Evolutionary conservation across 2,113 vertebrate genomes (phyloP).

Genomic region (Empidonax alnorum): DNA sequence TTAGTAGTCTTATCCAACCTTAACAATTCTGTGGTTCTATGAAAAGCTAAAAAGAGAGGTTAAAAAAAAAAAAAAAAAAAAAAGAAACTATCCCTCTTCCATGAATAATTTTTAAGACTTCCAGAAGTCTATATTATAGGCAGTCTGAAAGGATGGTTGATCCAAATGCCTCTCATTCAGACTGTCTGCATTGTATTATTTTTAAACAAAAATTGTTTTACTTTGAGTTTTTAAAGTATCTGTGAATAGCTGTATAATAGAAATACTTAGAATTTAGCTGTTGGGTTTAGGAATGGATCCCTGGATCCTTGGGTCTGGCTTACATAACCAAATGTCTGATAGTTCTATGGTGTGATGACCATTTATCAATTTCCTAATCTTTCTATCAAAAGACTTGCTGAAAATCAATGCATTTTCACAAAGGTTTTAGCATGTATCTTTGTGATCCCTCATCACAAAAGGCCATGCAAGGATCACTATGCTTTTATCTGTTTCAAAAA

Average conservation of each 20-base stretch:
- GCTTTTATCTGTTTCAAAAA: not conserved
- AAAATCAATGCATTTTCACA: not conserved
- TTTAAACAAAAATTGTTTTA: fast-evolving
- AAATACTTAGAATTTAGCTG: not conserved
- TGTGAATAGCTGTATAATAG: not conserved
- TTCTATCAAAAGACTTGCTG: not conserved
- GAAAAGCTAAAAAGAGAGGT: not conserved
- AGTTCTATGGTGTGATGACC: not conserved
- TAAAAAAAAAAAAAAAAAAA: too few relatives aligned
- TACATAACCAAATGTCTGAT: not conserved
- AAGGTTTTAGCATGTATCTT: not conserved
- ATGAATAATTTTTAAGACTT: not conserved
- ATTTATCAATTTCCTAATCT: not conserved
- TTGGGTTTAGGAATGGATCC: not conserved
- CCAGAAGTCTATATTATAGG: not conserved
- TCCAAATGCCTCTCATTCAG: not conserved
- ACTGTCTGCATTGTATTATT: not conserved
- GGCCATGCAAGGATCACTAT: not conserved
- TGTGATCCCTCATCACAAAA: not conserved
- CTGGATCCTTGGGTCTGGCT: not conserved
- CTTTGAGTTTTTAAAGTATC: not conserved
- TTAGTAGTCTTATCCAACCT: not conserved
- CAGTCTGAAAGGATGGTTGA: not conserved
- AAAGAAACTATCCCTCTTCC: not conserved
- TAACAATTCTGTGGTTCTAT: fast-evolving